Percentiles rank a stretch among this genome's conserved stretches.
These are phyloP conservation scores for Tridacna crocea DNA, from an alignment of 2,888 invertebrate species.

Conservation along the genomic window DNA sequence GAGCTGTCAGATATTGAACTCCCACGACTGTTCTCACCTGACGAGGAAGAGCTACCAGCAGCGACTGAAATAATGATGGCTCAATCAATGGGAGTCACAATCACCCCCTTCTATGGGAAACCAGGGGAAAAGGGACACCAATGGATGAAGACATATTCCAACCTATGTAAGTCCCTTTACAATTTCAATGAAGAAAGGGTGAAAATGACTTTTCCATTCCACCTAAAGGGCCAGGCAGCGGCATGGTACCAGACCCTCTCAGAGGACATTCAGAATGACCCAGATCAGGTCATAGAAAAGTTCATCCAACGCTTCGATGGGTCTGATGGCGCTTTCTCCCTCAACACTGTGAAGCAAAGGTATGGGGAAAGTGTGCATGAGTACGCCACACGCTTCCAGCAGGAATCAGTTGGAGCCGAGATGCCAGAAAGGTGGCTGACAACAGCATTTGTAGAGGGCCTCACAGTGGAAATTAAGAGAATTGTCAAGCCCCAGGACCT, in stretches of 20 bases:
- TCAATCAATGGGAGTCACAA: background rate
- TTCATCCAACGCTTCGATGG: constrained; percentile 34
- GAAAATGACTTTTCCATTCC: constrained; percentile 21
- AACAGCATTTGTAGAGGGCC: constrained; percentile 27
- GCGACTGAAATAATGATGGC: background rate
- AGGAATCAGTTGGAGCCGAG: background rate
- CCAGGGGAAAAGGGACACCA: constrained; percentile 11
- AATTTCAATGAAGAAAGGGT: constrained; percentile 2
- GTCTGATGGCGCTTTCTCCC: constrained; percentile 7
- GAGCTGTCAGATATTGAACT: background rate
- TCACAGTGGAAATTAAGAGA: background rate
- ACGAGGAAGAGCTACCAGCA: no score
- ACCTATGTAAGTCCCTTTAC: constrained; percentile 12
- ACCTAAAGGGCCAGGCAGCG: constrained; percentile 23
- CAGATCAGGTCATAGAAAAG: background rate
- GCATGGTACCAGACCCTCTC: constrained; percentile 23
- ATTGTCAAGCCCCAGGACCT: constrained; percentile 32
- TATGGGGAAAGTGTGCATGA: constrained; percentile 20
- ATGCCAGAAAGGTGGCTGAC: constrained; percentile 27
- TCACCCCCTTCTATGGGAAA: background rate
- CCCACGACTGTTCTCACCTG: no score
- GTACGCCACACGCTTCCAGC: constrained; percentile 17
- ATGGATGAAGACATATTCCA: constrained; percentile 8
- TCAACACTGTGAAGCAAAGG: constrained; percentile 1
- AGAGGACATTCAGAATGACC: background rate